Evolutionary conservation across 2,888 invertebrate species (phyloP), one percentile per base, ranked within the genome.

Genomic region (Agrochola lychnidis): DNA sequence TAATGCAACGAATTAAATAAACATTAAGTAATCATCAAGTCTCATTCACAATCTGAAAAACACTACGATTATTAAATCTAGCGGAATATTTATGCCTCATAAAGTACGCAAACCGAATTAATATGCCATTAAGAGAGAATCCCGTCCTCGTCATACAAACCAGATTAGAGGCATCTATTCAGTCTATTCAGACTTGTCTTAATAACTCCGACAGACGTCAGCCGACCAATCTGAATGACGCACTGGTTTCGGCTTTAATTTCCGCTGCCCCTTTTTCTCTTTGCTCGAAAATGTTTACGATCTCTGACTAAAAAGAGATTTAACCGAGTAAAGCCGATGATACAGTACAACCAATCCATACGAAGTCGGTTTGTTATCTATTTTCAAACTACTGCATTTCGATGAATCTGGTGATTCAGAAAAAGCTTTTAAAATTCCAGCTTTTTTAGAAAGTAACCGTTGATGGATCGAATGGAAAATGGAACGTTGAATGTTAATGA

Each of bases 211-310:
- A 64, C 73, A 75, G 66, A 75, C 73, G 73, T 71, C 68, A 40
- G 51, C 36, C 22, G 40, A n/a, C 59, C 19, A 59, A 81, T 70
- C 66, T 76, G 14, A 77, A 70, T 66, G 76, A 57, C 64, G 45
- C 19, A 67, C 59, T 70, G 48, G 61, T 72, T 67, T 67, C 56
- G 40, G 16, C 7, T 82, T 82, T 77, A 79, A 84, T 85, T 82
- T 84, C 82, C 82, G 85, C 42, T 76, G 63, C 63, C 64, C 51
- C 51, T 70, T 76, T 79, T 78, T 67, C 72, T 75, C 66, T 51
- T 73, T n/a, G 63, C 19, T 42, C 12, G 30, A 73, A 73, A 73
- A 53, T 25, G 53, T 77, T 71, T 82, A 45, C 57, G 48, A 62
- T 42, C 51, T 48, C 36, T 69, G 45, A 6, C 25, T 45, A 16